Evolutionary conservation across 1,140 invertebrate genomes (phyloP), one percentile per base, ranked within the genome.

Genomic region (Orussus abietinus): DNA sequence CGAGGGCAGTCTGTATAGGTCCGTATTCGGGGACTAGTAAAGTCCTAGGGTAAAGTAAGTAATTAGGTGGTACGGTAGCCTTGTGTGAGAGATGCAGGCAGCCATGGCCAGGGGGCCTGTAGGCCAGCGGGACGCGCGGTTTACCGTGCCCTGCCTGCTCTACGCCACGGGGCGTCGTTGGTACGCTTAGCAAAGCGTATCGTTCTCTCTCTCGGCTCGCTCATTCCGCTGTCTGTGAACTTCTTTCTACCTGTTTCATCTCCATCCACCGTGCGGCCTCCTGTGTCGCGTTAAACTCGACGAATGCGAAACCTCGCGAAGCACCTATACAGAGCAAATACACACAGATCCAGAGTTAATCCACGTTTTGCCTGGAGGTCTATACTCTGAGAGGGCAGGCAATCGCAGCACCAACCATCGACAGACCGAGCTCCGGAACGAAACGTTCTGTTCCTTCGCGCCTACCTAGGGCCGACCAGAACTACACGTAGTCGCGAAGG

Each of bases 261-360:
- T 93, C 90, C 85, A 96, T 95, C 88, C 91, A 93, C 59, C 81
- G 81, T 70, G 82, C 82, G 56, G 92, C 90, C 78, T 93, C 90
- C 72, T 84, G 81, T 64, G 90, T 79, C 70, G 84, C 84, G 74
- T 83, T 80, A 86, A 96, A 96, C 80, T 96, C 92, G 75, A 96
- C 88, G 82, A 95, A 96, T 74, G 90, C 92, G 81, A 95, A 92
- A 75, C 88, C 88, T 72, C 88, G 81, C 70, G 86, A 88, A 71
- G 83, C 78, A 81, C 88, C 88, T 86, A 83, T 78, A 80, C 77
- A 77, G 74, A 80, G 77, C 77, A 75, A 76, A 72, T 69, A 75
- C 64, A 74, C 69, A 74, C 64, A 74, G 70, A 72, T 72, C 71
- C 68, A 74, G 61, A 64, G 71, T 74, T 74, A 74, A 74, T 74